Conservation (phyloP, 2,888 invertebrate genomes). For the Carcina quercana region DNA sequence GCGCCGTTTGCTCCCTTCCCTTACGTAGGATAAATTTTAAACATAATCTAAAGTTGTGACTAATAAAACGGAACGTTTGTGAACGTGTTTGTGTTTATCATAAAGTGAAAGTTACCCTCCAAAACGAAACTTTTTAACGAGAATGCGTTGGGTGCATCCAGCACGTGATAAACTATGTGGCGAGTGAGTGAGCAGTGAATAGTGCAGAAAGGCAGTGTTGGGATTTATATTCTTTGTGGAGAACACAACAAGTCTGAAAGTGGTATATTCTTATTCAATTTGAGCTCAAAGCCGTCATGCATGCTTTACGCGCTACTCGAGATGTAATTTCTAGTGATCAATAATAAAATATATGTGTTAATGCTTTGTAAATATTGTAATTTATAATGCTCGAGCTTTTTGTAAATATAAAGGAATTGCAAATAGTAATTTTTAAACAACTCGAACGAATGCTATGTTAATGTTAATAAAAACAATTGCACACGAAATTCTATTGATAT, state of each 20-base stretch:
- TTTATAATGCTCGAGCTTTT: constrained; percentile 38
- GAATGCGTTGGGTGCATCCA: constrained; percentile 44
- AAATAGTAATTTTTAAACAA: too few species aligned
- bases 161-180: constrained; percentile 56
- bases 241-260: constrained; percentile 55
- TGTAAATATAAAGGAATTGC: constrained; percentile 1
- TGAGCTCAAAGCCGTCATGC: constrained; percentile 25
- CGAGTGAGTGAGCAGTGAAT: constrained; percentile 53
- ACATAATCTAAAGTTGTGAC: constrained; percentile 21
- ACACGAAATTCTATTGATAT: too few species aligned
- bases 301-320: constrained; percentile 27
- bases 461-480: too few species aligned
- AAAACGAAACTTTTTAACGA: constrained; percentile 38
- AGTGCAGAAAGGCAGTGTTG: constrained; percentile 44
- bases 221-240: constrained; percentile 53
- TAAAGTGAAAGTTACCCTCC: constrained; percentile 31
- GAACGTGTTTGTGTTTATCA: constrained; percentile 29
- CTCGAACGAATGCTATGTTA: too few species aligned
- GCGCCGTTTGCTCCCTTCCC: constrained; percentile 84
- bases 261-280: constrained; percentile 36
- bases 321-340: constrained; percentile 29
- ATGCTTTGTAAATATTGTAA: constrained; percentile 58
- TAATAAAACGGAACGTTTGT: constrained; percentile 21
- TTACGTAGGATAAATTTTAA: constrained; percentile 78
- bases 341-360: constrained; percentile 23